Conservation (phyloP, 2,888 invertebrate genomes). For the Ochlodes sylvanus region DNA sequence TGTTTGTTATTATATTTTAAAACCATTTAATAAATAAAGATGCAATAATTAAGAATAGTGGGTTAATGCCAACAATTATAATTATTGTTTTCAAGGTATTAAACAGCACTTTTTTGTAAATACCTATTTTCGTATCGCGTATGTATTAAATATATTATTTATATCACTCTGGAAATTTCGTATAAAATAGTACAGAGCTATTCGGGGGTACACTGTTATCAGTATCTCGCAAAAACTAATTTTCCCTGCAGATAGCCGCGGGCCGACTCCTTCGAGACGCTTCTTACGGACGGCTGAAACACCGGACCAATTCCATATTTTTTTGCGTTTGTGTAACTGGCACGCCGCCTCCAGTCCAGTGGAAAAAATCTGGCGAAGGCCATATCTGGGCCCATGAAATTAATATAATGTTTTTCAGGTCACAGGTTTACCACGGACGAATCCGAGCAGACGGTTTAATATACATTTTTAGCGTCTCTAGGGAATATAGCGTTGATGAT, state of each 20-base stretch:
- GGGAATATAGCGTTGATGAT: conserved; percentile 18
- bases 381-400: conserved; percentile 33
- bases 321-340: conserved; percentile 19
- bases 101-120: too few relatives aligned
- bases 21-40: too few relatives aligned
- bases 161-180: too few relatives aligned
- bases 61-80: too few relatives aligned
- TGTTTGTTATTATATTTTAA: too few relatives aligned
- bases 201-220: neutral
- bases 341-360: conserved; percentile 15
- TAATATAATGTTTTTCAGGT: conserved; percentile 36
- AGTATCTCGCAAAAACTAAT: conserved; percentile 23
- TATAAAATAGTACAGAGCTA: neutral
- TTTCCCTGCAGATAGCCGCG: conserved; percentile 8
- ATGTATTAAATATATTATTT: too few relatives aligned
- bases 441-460: conserved; percentile 23
- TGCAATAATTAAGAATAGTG: too few relatives aligned
- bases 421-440: conserved; percentile 27
- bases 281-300: conserved; percentile 19
- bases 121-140: too few relatives aligned
- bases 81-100: too few relatives aligned
- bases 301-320: conserved; percentile 27
- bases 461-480: conserved; percentile 19
- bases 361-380: conserved; percentile 26
- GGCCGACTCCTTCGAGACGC: conserved; percentile 18